Conservation (phyloP, 2,113 vertebrate species). For the Rhegmatorhina hoffmannsi region DNA sequence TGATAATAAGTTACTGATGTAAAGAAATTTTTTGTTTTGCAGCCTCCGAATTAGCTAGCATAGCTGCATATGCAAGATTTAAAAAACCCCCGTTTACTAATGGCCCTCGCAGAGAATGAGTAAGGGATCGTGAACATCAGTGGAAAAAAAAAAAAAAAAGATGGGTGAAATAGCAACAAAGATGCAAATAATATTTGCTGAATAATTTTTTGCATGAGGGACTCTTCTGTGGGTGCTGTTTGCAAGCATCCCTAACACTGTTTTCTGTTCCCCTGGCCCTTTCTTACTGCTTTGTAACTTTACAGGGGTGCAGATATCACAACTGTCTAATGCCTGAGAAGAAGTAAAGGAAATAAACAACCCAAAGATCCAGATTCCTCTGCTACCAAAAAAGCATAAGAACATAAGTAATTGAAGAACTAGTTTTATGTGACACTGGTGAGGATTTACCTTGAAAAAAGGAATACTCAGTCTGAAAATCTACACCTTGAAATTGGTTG, state of each 20-base stretch:
- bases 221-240: not conserved
- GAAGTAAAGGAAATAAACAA: not conserved
- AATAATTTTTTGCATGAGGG: not conserved
- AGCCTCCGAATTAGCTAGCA: not conserved
- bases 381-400: not conserved
- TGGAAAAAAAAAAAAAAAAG: not conserved
- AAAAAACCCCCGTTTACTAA: not conserved
- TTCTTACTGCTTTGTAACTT: not conserved
- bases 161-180: not conserved
- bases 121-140: not conserved
- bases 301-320: not conserved
- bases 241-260: not conserved
- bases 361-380: not conserved
- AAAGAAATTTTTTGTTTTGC: not conserved
- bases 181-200: not conserved
- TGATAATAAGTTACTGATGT: not conserved
- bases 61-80: not conserved
- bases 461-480: not conserved
- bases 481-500: slow-evolving; percentile 2
- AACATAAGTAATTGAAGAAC: slow-evolving; percentile 16
- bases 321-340: not conserved
- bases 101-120: not conserved
- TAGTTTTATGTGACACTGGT: not conserved
- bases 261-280: not conserved
- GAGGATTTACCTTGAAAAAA: slow-evolving; percentile 12